Evolutionary conservation across 2,797 vertebrate genomes (phyloP), one percentile per base, ranked within the genome.

Genomic region (Channallabes apus): DNA sequence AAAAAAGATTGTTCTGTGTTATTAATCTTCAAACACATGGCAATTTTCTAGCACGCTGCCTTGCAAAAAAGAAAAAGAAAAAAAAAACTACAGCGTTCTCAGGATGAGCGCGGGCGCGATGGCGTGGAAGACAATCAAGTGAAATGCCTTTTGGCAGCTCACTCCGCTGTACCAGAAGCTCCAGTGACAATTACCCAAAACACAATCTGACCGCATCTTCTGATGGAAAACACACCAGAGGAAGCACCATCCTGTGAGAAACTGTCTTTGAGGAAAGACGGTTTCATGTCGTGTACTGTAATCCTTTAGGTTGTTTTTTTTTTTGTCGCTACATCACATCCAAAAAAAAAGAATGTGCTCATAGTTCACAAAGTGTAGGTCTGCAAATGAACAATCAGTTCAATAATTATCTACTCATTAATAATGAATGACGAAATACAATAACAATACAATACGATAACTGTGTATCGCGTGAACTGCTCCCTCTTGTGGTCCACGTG

Each of bases 1-100:
- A 41, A 24, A 41, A 41, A 71, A 68, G 22, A 83, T 83, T 69
- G 12, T 83, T 56, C 56, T 80, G 84, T 38, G 41, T 18, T 56
- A 85, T 87, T 86, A 80, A 64, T 88, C 84, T 84, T 69, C 58
- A 20, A 88, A 86, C 88, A 89, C 89, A 88, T 89, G 87, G 87
- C 75, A 83, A 64, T 80, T 86, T 87, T 86, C 85, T 81, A 88
- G 84, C 87, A 85, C 46, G 54, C 78, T 75, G 85, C 82, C 82
- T 79, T 27, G 62, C 24, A 20, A 69, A 11, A 27, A 27, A 20
- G 14, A 18, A 17, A 18, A 68, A 67, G 3, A 17, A 46, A n/a
- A 27, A 17, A 73, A 24, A 2, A 29, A 11, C 29, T 14, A 38
- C 58, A 38, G 38, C 76, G 41, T 8, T 64, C 77, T 41, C 7